These are phyloP conservation scores for Melanargia galathea DNA, from an alignment of 2,888 invertebrate species.

Conservation along the genomic window DNA sequence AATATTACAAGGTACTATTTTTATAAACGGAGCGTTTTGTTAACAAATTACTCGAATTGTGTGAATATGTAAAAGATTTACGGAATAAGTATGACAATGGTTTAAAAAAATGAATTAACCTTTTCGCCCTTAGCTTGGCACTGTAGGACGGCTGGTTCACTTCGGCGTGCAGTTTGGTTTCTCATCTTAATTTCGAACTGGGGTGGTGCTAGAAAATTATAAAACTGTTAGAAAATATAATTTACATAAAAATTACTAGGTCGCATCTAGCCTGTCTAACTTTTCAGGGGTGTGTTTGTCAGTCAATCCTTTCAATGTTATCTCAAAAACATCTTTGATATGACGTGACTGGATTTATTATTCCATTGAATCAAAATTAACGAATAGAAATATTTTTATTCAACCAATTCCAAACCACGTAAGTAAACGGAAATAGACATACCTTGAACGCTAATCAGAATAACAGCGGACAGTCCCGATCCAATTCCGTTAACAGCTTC, in stretches of 20 bases:
- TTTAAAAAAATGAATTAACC: constrained; percentile 48
- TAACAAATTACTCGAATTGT: too few relatives aligned
- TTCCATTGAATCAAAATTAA: background rate
- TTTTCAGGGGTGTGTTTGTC: too few relatives aligned
- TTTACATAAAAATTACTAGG: background rate
- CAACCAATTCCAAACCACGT: too few relatives aligned
- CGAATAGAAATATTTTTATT: background rate
- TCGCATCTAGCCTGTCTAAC: background rate
- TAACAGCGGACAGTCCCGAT: constrained; percentile 96
- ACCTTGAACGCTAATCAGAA: constrained; percentile 97
- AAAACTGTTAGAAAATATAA: constrained; percentile 2
- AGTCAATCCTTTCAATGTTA: background rate
- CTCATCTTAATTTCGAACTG: constrained; percentile 94
- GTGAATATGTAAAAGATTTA: too few relatives aligned
- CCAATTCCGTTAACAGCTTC: constrained; percentile 98
- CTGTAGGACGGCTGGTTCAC: constrained; percentile 94
- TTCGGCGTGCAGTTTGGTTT: constrained; percentile 94
- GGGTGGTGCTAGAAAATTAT: constrained; percentile 28
- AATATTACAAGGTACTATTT: too few relatives aligned
- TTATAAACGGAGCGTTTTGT: too few relatives aligned
- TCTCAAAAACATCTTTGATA: too few relatives aligned
- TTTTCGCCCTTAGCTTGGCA: constrained; percentile 97
- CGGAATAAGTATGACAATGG: background rate
- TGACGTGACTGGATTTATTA: too few relatives aligned
- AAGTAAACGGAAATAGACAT: constrained; percentile 41